Base-by-base conservation (phyloP, 35 echinoderm and acorn worm species). In the Strongylocentrotus purpuratus region DNA sequence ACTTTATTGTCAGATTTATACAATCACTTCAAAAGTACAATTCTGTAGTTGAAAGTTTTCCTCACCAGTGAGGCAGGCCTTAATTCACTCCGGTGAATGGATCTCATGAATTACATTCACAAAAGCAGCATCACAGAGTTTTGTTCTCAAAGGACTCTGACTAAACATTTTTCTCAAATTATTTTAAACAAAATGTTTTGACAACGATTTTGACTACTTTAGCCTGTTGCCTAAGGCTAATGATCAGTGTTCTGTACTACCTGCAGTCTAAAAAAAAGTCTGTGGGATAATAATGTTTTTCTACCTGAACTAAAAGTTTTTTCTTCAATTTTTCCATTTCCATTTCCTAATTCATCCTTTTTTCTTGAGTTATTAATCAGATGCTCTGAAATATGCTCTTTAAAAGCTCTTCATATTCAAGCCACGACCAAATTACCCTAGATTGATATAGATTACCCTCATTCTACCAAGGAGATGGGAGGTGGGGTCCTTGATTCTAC, bases 121-220 rank as follows among this genome's bases (percentile, higher is more conserved):
- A 55, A 55, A 55, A 78, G 28, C 28, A n/a, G 65, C 25, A 78
- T 55, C 25, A n/a, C 25, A 8, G 65, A 78, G 65, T 78, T 55
- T 78, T 78, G 20, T 78, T 22, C 65, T 78, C 65, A 7, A 78
- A 78, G 65, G 65, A 78, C 20, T n/a, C 65, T 28, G 28, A n/a
- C 65, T 78, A 78, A 78, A 78, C 65, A 78, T 78, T 78, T 78
- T 78, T 78, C 20, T n/a, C 25, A 78, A 78, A 78, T 78, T 78
- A 78, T 78, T 78, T 78, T 78, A 78, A 78, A 78, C 65, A 78
- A 28, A 78, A 78, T 78, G 65, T 78, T 78, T 78, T 78, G 65
- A 78, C 65, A 78, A 78, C 65, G 65, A 78, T 78, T 55, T 78
- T 78, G 65, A 78, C 65, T 78, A 78, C 65, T 78, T 78, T 78